Evolutionary conservation across 2,888 invertebrate genomes (phyloP), one percentile per base, ranked within the genome.

Genomic region (Cryptops parisi): DNA sequence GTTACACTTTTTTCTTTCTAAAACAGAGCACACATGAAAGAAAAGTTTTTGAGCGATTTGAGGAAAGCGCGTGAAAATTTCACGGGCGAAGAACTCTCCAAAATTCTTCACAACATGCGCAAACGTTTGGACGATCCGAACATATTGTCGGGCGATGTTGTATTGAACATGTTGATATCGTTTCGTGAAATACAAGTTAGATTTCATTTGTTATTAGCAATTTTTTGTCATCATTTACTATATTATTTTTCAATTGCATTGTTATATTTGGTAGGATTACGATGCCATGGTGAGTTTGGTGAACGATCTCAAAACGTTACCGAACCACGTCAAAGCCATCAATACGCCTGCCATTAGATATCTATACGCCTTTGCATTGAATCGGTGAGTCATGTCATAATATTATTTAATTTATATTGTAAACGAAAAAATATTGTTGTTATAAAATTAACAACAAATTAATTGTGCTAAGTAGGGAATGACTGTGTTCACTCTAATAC

Each of bases 281-380:
- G 91, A 96, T 70, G 86, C 91, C 0, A 98, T 98, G 83, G 96
- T 98, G 21, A 86, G 88, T 62, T 76, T 98, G 43, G 90, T 97
- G 0, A 91, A 93, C 65, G 96, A 96, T 67, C 71, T 98, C 58
- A 82, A 83, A 66, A 84, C 86, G 2, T 80, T 96, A 58, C 90
- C 91, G 60, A 87, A 84, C 62, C 81, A 87, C 58, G 83, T 83
- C 65, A 86, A 86, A 67, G 87, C 86, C 67, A 80, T 88, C 26
- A 85, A 86, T 64, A 89, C 90, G 56, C 84, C 86, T 17, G 85
- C 88, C 58, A 91, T 98, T 64, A 80, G 84, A 68, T 89, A 87
- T 69, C 76, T 91, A 62, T 96, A 94, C 70, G 96, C 96, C 1
- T 98, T 98, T 70, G 98, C 98, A 25, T 75, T 98, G 59, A 98